phyloP scores from a whole-genome alignment of 1,140 invertebrate species.

The Halyomorpha halys region DNA sequence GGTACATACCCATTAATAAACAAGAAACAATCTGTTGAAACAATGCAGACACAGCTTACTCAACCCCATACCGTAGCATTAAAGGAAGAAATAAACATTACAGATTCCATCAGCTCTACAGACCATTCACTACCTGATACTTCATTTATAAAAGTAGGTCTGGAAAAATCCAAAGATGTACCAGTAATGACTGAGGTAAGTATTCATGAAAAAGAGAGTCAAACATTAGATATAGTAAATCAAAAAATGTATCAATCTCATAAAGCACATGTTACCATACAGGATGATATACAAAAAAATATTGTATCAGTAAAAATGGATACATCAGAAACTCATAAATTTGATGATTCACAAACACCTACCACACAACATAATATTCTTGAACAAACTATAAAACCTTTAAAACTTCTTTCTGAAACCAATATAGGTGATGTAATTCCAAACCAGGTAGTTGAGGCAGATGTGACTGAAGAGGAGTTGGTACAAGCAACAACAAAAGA shows the following conservation, averaged over 20 bases:
- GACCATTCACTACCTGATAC: too few species aligned
- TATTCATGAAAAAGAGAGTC: conserved; percentile 19
- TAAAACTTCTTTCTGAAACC: neutral
- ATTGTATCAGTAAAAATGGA: too few species aligned
- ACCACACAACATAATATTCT: too few species aligned
- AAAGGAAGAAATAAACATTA: conserved; percentile 26
- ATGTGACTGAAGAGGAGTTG: conserved; percentile 29
- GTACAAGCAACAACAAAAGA: conserved; percentile 31
- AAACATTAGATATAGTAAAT: conserved; percentile 28
- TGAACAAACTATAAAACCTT: too few species aligned
- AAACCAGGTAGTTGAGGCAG: conserved; percentile 28
- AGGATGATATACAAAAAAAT: too few species aligned
- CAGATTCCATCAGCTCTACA: neutral
- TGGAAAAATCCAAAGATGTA: neutral
- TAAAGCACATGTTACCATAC: neutral
- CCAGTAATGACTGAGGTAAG: conserved; percentile 13
- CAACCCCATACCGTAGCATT: conserved; percentile 19
- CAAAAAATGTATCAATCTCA: conserved; percentile 29
- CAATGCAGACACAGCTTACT: conserved; percentile 5
- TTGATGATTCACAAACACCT: too few species aligned
- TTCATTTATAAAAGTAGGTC: too few species aligned
- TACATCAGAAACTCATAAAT: too few species aligned
- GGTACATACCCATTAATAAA: conserved; percentile 7
- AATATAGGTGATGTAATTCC: conserved; percentile 20
- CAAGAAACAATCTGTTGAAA: neutral